phyloP scores from a whole-genome alignment of 2,888 invertebrate species.

The Limnephilus auricula region DNA sequence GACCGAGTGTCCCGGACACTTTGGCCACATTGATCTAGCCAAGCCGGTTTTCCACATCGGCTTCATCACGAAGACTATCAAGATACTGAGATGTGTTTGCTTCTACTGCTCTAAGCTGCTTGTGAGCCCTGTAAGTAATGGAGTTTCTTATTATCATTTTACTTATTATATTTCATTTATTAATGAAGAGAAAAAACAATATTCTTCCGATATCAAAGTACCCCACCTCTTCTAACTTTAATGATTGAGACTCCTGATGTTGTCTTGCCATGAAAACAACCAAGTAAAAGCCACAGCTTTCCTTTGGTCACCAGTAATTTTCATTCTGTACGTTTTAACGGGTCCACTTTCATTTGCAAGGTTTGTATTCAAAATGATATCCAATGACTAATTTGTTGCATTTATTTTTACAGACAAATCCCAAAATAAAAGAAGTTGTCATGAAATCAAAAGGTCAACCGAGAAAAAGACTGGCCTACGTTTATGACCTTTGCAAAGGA shows the following conservation, averaged over 20 bases:
- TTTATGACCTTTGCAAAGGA: conserved; percentile 98
- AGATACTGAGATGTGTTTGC: conserved; percentile 98
- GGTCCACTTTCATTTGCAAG: too few relatives aligned
- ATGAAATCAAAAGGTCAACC: conserved; percentile 98
- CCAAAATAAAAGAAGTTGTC: conserved; percentile 95
- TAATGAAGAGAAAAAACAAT: neutral
- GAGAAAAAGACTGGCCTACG: conserved; percentile 94
- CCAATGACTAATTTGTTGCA: neutral
- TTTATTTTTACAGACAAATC: conserved; percentile 82
- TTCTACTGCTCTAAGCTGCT: conserved; percentile 99
- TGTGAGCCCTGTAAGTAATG: conserved; percentile 91
- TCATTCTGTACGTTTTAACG: too few relatives aligned
- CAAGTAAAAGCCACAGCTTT: too few relatives aligned
- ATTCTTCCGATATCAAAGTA: too few relatives aligned
- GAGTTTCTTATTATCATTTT: neutral
- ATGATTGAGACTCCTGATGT: too few relatives aligned
- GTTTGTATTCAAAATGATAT: neutral
- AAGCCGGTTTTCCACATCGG: conserved; percentile 99
- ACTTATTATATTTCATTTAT: neutral
- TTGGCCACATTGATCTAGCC: conserved; percentile 98
- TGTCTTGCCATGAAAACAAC: too few relatives aligned
- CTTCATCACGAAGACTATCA: conserved; percentile 97
- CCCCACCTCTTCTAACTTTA: too few relatives aligned
- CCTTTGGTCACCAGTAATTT: neutral
- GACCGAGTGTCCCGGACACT: conserved; percentile 99